Base-by-base conservation (phyloP, 2,888 invertebrate genomes). In the Metellina segmentata region DNA sequence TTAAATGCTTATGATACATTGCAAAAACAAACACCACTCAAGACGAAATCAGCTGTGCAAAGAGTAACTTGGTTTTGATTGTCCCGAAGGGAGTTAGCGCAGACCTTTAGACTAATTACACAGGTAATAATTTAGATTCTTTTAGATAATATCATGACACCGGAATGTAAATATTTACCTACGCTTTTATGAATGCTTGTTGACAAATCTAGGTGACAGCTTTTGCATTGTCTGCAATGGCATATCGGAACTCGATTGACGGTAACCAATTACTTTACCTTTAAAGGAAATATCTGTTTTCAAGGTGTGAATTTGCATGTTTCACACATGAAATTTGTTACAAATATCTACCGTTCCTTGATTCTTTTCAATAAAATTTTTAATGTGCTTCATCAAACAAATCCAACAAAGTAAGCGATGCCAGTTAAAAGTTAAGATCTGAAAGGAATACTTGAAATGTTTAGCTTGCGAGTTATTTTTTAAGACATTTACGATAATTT, bases 1-100 rank as follows among this genome's bases (percentile, higher is more conserved):
- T 53, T 87, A 83, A 83, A 83, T 81, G 78, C 69, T 91, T 88
- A 87, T 88, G 91, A 91, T 91, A 91, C 78, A 77, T 87, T 91
- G 78, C 87, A 82, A 79, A 87, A 72, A 78, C 82, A 82, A 88
- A 91, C 69, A 75, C 16, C 61, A 5, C 20, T 81, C 52, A 61
- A 69, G 53, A 78, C 85, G 61, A 81, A 48, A 71, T 75, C 69
- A 72, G 70, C 20, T 74, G 74, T 72, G 61, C 85, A 77, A 78
- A 49, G 69, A 49, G 11, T 78, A 74, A 16, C 77, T 86, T 77
- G 61, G 77, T 86, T 86, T 78, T 86, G 78, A 86, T 86, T 78
- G 69, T 70, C 49, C 20, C 51, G 48, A 7, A 70, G 34, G 34
- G 78, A n/a, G 70, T 70, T 86, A 70, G 51, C 61, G n/a, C 53